Conservation (phyloP, 2,113 vertebrate species). For the Sapajus apella region DNA sequence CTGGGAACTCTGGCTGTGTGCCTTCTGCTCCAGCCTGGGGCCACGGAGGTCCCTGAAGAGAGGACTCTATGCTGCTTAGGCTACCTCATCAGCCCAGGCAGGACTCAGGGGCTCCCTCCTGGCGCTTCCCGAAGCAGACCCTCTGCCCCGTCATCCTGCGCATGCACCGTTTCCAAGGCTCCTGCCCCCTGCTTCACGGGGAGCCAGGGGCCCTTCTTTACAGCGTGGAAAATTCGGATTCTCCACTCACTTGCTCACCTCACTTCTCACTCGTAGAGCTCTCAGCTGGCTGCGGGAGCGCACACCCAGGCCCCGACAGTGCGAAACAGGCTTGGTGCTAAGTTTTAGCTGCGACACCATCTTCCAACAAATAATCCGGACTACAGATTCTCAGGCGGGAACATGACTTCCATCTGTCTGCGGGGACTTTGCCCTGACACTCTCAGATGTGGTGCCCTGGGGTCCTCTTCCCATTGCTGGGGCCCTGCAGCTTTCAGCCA, state of each 20-base stretch:
- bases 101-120: neutral
- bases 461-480: neutral
- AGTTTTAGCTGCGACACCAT: neutral
- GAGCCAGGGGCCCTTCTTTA: neutral
- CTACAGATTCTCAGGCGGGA: neutral
- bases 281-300: neutral
- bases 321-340: neutral
- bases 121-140: neutral
- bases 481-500: neutral
- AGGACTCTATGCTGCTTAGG: neutral
- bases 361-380: conserved; percentile 12
- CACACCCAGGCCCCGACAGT: neutral
- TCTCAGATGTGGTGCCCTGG: neutral
- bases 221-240: neutral
- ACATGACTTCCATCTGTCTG: neutral
- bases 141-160: rapidly evolving
- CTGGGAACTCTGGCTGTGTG: conserved; percentile 25
- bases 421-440: neutral
- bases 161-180: rapidly evolving
- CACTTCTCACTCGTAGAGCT: neutral
- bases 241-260: neutral
- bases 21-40: neutral
- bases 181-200: no score
- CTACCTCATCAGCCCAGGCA: neutral
- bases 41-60: conserved; percentile 29